Evolutionary conservation across 2,113 vertebrate species (phyloP), one percentile per base, ranked within the genome.

Genomic region (Jacana jacana): DNA sequence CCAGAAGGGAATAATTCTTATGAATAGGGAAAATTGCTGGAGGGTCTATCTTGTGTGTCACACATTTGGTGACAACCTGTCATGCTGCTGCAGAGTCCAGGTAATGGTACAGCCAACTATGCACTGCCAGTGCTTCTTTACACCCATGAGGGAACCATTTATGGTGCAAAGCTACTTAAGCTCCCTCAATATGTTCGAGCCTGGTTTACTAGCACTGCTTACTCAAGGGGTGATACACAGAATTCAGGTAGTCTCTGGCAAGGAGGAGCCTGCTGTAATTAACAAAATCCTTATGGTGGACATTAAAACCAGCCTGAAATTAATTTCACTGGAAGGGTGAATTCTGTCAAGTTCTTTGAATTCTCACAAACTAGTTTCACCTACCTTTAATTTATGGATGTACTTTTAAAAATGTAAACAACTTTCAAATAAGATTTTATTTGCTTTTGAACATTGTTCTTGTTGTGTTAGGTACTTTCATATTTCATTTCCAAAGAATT

Each of bases 361-460:
- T 58, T 81, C 79, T 90, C 23, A 54, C 31, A 70, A 69, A 73
- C 8, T 31, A 58, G 12, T 64, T 76, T 89, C 20, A 71, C 46
- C 63, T 28, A 79, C 14, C 17, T 42, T 55, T 89, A 89, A 81
- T 69, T 80, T 73, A 88, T 6, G 5, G 54, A 58, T 84, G 23
- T 94, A 40, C 17, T 92, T 81, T 82, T 77, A 9, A 61, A 90
- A 87, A 57, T 17, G 8, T 80, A 94, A 91, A 87, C 16, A 84
- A 82, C 35, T 88, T 90, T 70, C 51, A 88, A 51, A 39, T 54
- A 81, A 90, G 42, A 80, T 77, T 80, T 66, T 40, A 77, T 60
- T 60, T 73, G 31, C 63, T 48, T 80, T 78, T 64, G 18, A 86
- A 31, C 87, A 84, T 83, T 16, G 71, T 66, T 77, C 73, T 73